Evolutionary conservation across 2,113 vertebrate genomes (phyloP).

Genomic region (Octodon degus): DNA sequence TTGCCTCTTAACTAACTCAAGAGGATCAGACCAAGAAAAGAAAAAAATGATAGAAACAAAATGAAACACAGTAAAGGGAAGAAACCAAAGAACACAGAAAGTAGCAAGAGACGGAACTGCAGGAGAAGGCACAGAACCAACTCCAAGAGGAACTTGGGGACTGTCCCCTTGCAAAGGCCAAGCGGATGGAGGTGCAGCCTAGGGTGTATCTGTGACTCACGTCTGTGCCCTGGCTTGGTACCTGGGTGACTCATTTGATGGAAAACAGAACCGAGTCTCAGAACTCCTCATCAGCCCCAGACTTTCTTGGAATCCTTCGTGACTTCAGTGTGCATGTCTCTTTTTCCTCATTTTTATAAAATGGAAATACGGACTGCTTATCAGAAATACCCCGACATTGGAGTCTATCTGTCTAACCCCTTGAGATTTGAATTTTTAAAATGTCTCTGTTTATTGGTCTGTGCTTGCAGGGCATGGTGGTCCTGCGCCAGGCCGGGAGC

Average conservation of each 20-base stretch:
- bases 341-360: conserved; percentile 45
- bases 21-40: conserved; percentile 7
- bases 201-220: conserved; percentile 65
- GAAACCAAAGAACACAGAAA: conserved; percentile 48
- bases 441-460: not conserved
- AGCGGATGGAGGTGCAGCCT: not conserved
- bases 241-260: conserved; percentile 68
- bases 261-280: conserved; percentile 60
- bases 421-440: conserved; percentile 35
- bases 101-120: not conserved
- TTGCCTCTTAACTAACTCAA: not conserved
- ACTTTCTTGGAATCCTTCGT: conserved; percentile 52
- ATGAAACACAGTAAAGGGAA: conserved; percentile 2
- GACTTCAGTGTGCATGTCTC: not conserved
- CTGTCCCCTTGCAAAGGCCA: conserved; percentile 44
- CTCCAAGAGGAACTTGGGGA: conserved; percentile 52
- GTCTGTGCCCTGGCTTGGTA: not conserved
- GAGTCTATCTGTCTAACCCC: not conserved
- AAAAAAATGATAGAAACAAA: not conserved
- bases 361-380: conserved; percentile 47
- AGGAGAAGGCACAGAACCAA: conserved; percentile 56
- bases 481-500: not conserved
- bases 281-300: conserved; percentile 37
- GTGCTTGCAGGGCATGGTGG: not conserved
- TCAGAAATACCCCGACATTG: conserved; percentile 31